Evolutionary conservation across 1,140 invertebrate genomes (phyloP).

Genomic region (Lucilia cuprina): DNA sequence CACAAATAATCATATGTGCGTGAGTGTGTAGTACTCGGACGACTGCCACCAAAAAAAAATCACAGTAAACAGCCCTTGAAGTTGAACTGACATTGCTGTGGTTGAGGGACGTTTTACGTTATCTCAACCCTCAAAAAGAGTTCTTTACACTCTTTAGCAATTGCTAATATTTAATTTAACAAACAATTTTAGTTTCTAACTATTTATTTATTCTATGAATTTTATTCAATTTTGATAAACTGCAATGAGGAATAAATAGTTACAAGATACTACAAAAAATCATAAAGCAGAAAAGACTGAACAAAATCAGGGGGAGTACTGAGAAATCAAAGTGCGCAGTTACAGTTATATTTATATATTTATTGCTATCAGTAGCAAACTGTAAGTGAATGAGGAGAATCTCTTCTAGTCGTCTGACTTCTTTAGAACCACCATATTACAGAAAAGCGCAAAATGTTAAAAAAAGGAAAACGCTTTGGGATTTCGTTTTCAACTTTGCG

Average conservation of each 20-base stretch:
- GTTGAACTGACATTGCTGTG: not conserved
- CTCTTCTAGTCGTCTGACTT: not conserved
- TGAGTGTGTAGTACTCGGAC: too few relatives aligned
- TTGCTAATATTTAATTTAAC: not conserved
- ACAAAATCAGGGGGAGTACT: constrained; percentile 7
- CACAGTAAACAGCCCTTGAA: not conserved
- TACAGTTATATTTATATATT: not conserved
- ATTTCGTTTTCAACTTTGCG: too few relatives aligned
- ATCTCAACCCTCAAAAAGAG: not conserved
- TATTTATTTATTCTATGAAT: not conserved
- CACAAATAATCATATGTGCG: not conserved
- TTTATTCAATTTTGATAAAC: constrained; percentile 15
- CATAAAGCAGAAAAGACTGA: not conserved
- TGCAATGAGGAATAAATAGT: not conserved
- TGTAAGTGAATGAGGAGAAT: too few relatives aligned
- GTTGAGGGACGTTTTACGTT: not conserved
- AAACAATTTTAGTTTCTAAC: not conserved
- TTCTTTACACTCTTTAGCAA: not conserved
- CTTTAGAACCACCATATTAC: not conserved
- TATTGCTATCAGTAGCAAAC: too few relatives aligned
- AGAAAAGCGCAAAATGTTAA: not conserved
- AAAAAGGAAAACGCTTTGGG: too few relatives aligned
- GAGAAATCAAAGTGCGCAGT: constrained; percentile 18
- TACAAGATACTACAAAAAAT: not conserved
- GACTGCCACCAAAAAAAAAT: not conserved